Conservation (phyloP, 1,140 invertebrate genomes). For the Arion vulgaris region DNA sequence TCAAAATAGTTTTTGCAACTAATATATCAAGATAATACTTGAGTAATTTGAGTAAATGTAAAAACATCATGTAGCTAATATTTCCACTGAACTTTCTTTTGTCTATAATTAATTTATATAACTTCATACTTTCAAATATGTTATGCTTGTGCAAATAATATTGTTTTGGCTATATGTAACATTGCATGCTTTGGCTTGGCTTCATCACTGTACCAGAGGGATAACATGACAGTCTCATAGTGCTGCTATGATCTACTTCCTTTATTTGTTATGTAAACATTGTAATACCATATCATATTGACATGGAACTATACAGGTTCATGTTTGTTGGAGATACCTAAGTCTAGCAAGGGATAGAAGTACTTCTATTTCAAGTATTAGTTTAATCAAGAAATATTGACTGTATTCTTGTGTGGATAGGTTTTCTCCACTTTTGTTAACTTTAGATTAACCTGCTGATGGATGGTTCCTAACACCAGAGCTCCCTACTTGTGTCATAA, state of each 20-base stretch:
- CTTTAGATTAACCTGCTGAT: not conserved
- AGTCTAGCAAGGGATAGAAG: not conserved
- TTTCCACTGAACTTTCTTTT: too few species aligned
- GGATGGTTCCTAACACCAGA: too few species aligned
- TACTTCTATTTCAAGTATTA: not conserved
- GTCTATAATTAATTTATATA: too few species aligned
- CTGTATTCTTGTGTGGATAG: not conserved
- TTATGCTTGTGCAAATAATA: too few species aligned
- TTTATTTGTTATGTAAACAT: not conserved
- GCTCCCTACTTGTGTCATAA: too few species aligned
- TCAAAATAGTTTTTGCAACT: too few species aligned
- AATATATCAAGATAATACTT: too few species aligned
- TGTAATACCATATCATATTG: not conserved
- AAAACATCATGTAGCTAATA: too few species aligned
- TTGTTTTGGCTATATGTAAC: not conserved
- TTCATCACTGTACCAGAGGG: not conserved
- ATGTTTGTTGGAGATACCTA: not conserved
- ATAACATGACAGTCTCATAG: not conserved
- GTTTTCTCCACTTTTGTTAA: not conserved
- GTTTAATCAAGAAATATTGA: not conserved
- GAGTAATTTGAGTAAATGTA: too few species aligned
- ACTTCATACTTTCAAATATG: too few species aligned
- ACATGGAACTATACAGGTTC: not conserved
- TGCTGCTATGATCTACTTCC: too few species aligned
- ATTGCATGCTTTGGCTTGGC: conserved; percentile 19